Percentiles rank a stretch among this genome's conserved stretches.
phyloP scores from a whole-genome alignment of 2,113 vertebrate species.

The Sorex fumeus region DNA sequence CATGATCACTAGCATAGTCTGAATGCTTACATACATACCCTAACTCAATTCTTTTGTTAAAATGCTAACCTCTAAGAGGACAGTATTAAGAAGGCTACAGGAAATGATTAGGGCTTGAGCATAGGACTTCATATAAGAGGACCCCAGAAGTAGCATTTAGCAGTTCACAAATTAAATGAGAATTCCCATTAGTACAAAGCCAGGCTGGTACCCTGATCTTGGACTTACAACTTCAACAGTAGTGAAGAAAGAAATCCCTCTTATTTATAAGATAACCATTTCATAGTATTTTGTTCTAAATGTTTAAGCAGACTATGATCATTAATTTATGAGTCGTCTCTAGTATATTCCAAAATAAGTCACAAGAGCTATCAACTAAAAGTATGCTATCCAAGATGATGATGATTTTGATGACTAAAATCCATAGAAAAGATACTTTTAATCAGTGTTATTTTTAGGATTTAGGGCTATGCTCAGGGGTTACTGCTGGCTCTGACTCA shows the following conservation, averaged over 20 bases:
- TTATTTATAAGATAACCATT: neutral
- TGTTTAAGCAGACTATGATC: neutral
- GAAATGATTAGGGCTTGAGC: neutral
- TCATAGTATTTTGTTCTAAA: neutral
- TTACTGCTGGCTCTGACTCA: no score
- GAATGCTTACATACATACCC: neutral
- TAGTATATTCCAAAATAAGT: neutral
- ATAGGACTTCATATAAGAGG: neutral
- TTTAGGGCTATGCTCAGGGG: neutral
- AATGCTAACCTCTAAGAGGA: neutral
- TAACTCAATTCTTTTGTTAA: neutral
- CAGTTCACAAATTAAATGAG: neutral
- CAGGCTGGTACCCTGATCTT: neutral
- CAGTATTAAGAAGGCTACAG: neutral
- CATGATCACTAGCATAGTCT: no score
- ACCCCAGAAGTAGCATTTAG: neutral
- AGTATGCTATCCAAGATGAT: neutral
- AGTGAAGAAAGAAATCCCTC: neutral
- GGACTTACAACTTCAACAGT: neutral
- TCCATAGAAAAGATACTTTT: neutral
- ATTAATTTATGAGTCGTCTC: neutral
- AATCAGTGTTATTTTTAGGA: neutral
- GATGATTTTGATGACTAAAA: neutral
- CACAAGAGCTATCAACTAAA: neutral
- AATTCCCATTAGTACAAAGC: neutral